Evolutionary conservation across 2,797 vertebrate species (phyloP).

Genomic region (Zenarchopterus dispar): DNA sequence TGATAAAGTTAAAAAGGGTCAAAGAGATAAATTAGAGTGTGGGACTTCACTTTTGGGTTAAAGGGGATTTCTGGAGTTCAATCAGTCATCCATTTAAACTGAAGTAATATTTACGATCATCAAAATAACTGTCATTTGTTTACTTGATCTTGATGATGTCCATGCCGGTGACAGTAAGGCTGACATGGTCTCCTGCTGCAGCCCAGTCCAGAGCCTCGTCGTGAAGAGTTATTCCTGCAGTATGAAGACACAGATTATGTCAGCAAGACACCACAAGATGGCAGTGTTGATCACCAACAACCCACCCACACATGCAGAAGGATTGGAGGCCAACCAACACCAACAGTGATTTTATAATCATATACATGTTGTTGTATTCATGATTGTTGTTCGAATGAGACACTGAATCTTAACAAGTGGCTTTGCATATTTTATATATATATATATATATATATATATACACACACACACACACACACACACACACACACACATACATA

Average conservation of each 20-base stretch:
- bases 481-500: no score
- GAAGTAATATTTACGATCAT: no score
- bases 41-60: background rate
- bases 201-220: constrained; percentile 96
- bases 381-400: no score
- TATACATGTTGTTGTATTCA: no score
- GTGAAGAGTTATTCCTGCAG: constrained; percentile 93
- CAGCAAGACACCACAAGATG: constrained; percentile 53
- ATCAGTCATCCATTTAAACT: background rate
- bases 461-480: no score
- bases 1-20: no score
- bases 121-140: constrained; percentile 44
- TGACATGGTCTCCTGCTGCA: constrained; percentile 96
- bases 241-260: constrained; percentile 21
- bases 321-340: background rate
- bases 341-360: no score
- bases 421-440: no score
- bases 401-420: no score
- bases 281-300: constrained; percentile 38
- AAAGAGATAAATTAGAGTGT: background rate
- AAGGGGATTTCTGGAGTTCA: no score
- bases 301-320: background rate
- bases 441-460: no score
- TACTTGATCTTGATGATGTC: constrained; percentile 99
- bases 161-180: constrained; percentile 96